Conservation (phyloP, 2,797 vertebrate genomes). For the Gallinago nigripennis region DNA sequence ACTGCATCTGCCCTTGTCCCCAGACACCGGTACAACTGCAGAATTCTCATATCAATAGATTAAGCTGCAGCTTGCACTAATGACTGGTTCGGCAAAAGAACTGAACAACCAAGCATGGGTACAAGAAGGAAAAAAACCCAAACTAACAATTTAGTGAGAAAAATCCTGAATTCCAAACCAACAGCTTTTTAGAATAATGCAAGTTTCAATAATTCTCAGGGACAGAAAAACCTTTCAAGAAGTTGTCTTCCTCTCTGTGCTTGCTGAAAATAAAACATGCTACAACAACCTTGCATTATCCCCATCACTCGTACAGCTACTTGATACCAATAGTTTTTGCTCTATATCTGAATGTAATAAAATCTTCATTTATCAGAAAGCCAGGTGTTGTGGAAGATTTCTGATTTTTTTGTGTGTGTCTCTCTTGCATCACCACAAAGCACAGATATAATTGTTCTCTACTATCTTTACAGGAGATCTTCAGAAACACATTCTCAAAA, state of each 20-base stretch:
- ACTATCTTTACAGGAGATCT: constrained; percentile 24
- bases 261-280: background rate
- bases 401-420: background rate
- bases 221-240: background rate
- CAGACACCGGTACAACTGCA: background rate
- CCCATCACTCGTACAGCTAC: background rate
- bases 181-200: background rate
- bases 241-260: background rate
- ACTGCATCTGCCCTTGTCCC: background rate
- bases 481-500: background rate
- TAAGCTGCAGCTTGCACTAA: background rate
- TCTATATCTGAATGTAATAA: background rate
- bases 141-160: background rate
- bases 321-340: background rate
- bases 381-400: background rate
- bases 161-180: background rate
- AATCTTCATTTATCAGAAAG: constrained; percentile 21
- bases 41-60: background rate
- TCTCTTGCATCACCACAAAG: background rate
- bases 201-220: background rate
- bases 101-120: background rate
- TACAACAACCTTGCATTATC: background rate
- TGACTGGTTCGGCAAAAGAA: background rate
- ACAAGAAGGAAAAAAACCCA: too few relatives aligned
- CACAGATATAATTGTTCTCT: constrained; percentile 22